phyloP scores from a whole-genome alignment of 2,797 vertebrate species.

The Melanotaenia boesemani region DNA sequence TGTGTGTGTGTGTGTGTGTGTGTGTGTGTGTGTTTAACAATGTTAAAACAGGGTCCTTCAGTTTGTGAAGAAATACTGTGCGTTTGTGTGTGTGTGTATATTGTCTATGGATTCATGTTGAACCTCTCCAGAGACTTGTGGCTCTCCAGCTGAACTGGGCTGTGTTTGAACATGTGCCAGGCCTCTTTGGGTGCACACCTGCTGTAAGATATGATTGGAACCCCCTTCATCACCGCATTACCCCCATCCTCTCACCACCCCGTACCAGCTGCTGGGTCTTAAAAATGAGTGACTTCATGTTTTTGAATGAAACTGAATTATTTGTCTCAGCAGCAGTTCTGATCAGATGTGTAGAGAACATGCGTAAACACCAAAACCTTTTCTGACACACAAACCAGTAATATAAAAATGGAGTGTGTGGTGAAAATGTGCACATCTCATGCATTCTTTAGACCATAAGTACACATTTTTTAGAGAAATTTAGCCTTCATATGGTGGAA shows the following conservation, averaged over 20 bases:
- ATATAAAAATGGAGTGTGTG: not conserved
- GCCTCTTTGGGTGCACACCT: constrained; percentile 35
- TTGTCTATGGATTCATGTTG: constrained; percentile 18
- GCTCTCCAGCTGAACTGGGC: constrained; percentile 47
- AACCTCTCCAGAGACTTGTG: constrained; percentile 39
- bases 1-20: not conserved
- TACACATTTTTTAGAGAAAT: not conserved
- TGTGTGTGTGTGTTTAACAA: not conserved
- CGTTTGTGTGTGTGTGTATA: constrained; percentile 24
- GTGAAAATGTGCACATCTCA: not conserved
- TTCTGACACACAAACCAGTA: not conserved
- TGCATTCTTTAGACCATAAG: not conserved
- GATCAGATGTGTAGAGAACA: not conserved
- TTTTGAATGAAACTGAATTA: not conserved
- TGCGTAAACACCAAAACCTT: not conserved
- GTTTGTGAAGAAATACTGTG: not conserved
- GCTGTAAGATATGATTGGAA: constrained; percentile 36
- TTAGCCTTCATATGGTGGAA: not conserved
- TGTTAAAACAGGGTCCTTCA: not conserved
- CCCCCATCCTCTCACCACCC: constrained; percentile 2
- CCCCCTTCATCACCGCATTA: constrained; percentile 11
- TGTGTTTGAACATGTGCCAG: constrained; percentile 51
- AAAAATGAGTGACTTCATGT: constrained; percentile 2
- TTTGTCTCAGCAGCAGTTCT: not conserved
- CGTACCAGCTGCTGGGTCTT: constrained; percentile 6